phyloP scores from a whole-genome alignment of 2,113 vertebrate genomes.

The Scatophagus argus region DNA sequence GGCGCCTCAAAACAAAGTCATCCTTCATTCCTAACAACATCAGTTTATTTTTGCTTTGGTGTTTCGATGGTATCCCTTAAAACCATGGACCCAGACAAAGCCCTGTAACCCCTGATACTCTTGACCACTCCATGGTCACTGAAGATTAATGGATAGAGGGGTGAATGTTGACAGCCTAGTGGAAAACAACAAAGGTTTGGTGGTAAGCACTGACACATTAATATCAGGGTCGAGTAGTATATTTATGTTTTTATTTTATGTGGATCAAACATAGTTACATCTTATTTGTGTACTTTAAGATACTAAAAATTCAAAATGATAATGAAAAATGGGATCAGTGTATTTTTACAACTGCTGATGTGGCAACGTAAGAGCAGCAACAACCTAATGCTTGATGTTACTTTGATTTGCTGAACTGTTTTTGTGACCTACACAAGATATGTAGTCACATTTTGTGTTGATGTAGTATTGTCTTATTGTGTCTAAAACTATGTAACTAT shows the following conservation, averaged over 20 bases:
- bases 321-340: not conserved
- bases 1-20: not conserved
- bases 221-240: not conserved
- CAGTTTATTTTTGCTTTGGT: not conserved
- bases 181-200: not conserved
- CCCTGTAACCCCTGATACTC: not conserved
- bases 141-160: not conserved
- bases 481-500: too few relatives aligned
- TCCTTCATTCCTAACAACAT: conserved; percentile 9
- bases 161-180: not conserved
- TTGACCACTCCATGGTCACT: not conserved
- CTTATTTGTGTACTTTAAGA: not conserved
- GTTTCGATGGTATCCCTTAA: not conserved
- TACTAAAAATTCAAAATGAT: not conserved
- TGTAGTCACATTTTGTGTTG: too few relatives aligned
- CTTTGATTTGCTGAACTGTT: too few relatives aligned
- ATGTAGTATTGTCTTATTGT: too few relatives aligned
- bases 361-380: not conserved
- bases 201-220: not conserved
- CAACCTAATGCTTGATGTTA: not conserved
- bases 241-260: not conserved
- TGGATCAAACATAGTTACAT: not conserved
- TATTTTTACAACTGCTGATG: not conserved
- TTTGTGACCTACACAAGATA: too few relatives aligned
- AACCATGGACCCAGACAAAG: not conserved